phyloP scores from a whole-genome alignment of 2,113 vertebrate species.

The Cnemophilus loriae region DNA sequence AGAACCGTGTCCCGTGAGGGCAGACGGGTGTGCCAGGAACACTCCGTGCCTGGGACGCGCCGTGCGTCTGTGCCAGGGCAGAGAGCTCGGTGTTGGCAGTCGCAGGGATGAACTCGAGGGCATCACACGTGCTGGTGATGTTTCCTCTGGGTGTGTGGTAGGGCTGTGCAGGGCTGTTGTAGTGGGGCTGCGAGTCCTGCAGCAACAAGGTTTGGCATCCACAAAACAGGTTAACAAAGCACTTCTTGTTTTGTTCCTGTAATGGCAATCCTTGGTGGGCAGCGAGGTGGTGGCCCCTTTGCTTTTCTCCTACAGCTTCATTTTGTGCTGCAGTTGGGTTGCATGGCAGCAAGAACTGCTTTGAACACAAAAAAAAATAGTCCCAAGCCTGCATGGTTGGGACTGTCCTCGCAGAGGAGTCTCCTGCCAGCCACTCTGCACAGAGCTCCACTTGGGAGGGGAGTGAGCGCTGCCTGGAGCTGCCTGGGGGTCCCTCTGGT shows the following conservation, averaged over 20 bases:
- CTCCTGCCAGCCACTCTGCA: not conserved
- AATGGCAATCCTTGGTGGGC: not conserved
- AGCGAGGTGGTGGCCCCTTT: not conserved
- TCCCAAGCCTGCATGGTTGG: not conserved
- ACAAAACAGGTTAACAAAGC: rapidly evolving
- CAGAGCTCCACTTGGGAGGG: not conserved
- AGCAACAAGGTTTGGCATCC: not conserved
- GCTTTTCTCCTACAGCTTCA: not conserved
- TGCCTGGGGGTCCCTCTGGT: not conserved
- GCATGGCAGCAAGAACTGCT: not conserved
- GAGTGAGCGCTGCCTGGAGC: rapidly evolving
- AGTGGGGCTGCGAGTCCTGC: not conserved
- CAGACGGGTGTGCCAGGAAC: rapidly evolving
- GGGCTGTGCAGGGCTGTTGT: not conserved
- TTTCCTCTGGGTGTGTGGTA: not conserved
- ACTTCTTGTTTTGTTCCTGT: not conserved
- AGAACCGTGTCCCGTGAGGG: rapidly evolving
- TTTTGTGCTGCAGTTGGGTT: not conserved
- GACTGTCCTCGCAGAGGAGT: not conserved
- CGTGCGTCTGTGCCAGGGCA: not conserved
- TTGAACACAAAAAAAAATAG: not conserved
- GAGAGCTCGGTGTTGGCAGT: rapidly evolving
- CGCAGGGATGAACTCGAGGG: not conserved
- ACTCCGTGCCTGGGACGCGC: not conserved
- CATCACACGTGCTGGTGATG: rapidly evolving